phyloP scores from a whole-genome alignment of 2,113 vertebrate genomes.

The Ceyx margarethae region DNA sequence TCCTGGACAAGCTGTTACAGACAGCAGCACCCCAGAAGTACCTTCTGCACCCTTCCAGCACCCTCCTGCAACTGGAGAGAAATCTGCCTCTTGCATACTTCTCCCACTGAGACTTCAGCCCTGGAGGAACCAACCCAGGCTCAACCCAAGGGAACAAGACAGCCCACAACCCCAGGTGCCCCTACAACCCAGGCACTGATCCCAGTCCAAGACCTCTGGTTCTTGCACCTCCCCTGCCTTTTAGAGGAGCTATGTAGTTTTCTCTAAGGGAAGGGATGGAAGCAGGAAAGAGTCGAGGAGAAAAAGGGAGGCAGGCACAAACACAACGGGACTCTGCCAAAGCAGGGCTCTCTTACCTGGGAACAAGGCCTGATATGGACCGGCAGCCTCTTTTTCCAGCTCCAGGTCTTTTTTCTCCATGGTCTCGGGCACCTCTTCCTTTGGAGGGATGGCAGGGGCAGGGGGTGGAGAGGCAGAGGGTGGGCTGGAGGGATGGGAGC shows the following conservation, averaged over 20 bases:
- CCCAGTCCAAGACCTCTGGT: neutral
- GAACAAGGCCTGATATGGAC: constrained; percentile 83
- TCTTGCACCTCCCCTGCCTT: neutral
- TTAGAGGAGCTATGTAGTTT: neutral
- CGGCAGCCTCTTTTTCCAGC: constrained; percentile 77
- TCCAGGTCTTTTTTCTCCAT: constrained; percentile 83
- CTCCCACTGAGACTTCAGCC: neutral
- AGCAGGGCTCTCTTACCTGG: constrained; percentile 78
- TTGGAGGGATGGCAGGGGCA: constrained; percentile 80
- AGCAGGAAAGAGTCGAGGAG: constrained; percentile 46
- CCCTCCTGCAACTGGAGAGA: neutral
- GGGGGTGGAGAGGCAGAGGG: constrained; percentile 75
- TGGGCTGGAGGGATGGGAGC: constrained; percentile 76
- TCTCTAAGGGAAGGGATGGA: constrained; percentile 21
- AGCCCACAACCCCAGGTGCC: neutral
- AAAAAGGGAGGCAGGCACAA: constrained; percentile 47
- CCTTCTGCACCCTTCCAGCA: neutral
- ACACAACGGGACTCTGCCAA: constrained; percentile 9
- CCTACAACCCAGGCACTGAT: fast-evolving
- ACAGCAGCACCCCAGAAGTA: neutral
- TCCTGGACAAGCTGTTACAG: neutral
- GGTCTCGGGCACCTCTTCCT: constrained; percentile 80
- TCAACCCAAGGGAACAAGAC: neutral
- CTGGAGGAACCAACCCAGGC: constrained; percentile 14
- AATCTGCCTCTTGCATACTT: neutral